Evolutionary conservation across 2,797 vertebrate genomes (phyloP).

Genomic region (Siniperca scherzeri): DNA sequence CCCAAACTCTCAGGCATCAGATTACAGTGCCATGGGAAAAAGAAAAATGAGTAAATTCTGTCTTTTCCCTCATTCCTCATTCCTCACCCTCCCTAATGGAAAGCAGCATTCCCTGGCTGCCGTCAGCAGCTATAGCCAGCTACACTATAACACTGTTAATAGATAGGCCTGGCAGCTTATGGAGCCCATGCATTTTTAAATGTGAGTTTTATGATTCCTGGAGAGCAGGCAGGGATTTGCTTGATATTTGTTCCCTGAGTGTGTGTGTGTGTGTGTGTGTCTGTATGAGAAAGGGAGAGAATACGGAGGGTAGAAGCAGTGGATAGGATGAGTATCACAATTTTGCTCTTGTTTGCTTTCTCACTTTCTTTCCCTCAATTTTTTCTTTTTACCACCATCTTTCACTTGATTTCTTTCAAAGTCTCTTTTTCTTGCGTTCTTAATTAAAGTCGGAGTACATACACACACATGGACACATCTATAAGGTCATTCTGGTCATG

Average conservation of each 20-base stretch:
- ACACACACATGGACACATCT: background rate
- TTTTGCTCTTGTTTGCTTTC: constrained; percentile 12
- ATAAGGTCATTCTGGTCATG: constrained; percentile 16
- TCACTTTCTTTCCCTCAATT: background rate
- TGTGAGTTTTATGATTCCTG: constrained; percentile 75
- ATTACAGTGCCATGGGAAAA: constrained; percentile 64
- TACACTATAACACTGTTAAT: constrained; percentile 74
- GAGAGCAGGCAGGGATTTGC: constrained; percentile 53
- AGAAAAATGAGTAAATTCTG: constrained; percentile 70
- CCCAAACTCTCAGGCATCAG: constrained; percentile 48
- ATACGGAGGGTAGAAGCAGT: constrained; percentile 23
- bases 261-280: background rate
- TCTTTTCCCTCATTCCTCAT: constrained; percentile 61
- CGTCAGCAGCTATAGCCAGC: constrained; percentile 68
- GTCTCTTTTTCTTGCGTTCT: background rate
- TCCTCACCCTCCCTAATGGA: constrained; percentile 68
- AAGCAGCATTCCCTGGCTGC: constrained; percentile 71
- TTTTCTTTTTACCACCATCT: background rate
- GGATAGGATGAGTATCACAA: constrained; percentile 18
- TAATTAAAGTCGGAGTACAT: background rate
- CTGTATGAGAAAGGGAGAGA: constrained; percentile 16
- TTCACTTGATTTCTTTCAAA: background rate
- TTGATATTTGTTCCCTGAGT: constrained; percentile 53
- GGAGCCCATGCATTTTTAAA: constrained; percentile 82
- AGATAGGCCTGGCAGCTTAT: constrained; percentile 76